Conservation (phyloP, 2,888 invertebrate genomes). For the Lithophane socia region DNA sequence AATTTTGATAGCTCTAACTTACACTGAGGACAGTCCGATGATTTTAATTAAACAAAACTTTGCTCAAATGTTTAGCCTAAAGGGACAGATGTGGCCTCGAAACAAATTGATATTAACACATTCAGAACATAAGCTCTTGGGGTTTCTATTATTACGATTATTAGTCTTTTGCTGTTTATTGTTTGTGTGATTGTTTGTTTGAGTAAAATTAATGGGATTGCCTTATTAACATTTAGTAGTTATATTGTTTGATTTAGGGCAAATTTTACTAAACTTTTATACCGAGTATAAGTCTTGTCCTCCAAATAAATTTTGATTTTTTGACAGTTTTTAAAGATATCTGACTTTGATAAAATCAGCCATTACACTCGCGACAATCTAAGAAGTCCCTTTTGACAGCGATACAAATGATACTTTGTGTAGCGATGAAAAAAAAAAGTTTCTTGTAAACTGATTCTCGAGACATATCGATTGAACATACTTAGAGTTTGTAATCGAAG, state of each 20-base stretch:
- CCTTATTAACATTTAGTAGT: background rate
- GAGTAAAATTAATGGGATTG: background rate
- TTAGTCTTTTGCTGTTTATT: conserved; percentile 46
- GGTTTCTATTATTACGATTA: conserved; percentile 49
- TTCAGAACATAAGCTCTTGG: conserved; percentile 58
- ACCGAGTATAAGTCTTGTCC: no score
- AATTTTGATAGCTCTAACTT: conserved; percentile 62
- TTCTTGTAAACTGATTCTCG: no score
- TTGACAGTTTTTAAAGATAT: no score
- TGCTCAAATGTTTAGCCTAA: conserved; percentile 56
- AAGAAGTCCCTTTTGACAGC: no score
- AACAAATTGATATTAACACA: conserved; percentile 67
- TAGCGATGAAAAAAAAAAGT: no score
- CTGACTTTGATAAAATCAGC: no score
- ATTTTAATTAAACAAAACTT: conserved; percentile 71
- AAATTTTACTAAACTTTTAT: no score
- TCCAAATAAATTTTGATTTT: no score
- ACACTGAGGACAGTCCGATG: conserved; percentile 59
- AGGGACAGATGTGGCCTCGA: conserved; percentile 56
- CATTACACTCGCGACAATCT: no score
- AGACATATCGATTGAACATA: no score
- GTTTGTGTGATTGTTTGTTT: conserved; percentile 1
- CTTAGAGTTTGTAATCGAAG: no score
- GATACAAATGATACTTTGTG: no score
- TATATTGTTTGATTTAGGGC: background rate